phyloP scores from a whole-genome alignment of 2,797 vertebrate genomes.

The Kryptolebias ocellatus region DNA sequence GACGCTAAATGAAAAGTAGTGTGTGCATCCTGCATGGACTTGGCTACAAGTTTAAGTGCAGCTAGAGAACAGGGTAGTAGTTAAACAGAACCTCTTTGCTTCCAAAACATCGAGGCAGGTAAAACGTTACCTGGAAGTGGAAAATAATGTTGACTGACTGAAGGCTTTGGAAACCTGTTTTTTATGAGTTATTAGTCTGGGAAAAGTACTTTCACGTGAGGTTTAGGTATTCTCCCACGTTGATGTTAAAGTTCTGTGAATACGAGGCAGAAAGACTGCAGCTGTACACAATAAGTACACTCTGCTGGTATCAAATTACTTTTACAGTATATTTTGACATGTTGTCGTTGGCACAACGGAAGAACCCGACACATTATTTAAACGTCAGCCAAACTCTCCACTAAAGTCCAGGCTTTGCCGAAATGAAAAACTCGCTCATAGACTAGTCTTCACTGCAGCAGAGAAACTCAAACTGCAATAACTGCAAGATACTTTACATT shows the following conservation, averaged over 20 bases:
- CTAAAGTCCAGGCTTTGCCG: conserved; percentile 8
- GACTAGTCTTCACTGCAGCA: conserved; percentile 16
- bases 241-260: conserved; percentile 7
- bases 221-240: conserved; percentile 2
- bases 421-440: conserved; percentile 19
- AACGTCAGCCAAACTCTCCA: conserved; percentile 14
- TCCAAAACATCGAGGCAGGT: conserved; percentile 48
- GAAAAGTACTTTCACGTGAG: conserved; percentile 8
- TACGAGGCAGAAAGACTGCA: background rate
- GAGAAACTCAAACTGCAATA: conserved; percentile 9
- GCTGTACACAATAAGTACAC: conserved; percentile 7
- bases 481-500: background rate
- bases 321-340: conserved; percentile 24
- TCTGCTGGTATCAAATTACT: conserved; percentile 8
- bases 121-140: conserved; percentile 43
- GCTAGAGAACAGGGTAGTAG: conserved; percentile 38
- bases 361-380: background rate
- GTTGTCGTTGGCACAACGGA: conserved; percentile 19
- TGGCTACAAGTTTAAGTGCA: conserved; percentile 34
- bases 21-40: conserved; percentile 30
- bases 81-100: conserved; percentile 39
- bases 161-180: conserved; percentile 37
- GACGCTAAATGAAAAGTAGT: conserved; percentile 57
- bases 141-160: conserved; percentile 34
- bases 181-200: conserved; percentile 24